Percentiles rank a stretch among this genome's conserved stretches.
Evolutionary conservation across 2,888 invertebrate species (phyloP).

Genomic region (Germaria angustata): DNA sequence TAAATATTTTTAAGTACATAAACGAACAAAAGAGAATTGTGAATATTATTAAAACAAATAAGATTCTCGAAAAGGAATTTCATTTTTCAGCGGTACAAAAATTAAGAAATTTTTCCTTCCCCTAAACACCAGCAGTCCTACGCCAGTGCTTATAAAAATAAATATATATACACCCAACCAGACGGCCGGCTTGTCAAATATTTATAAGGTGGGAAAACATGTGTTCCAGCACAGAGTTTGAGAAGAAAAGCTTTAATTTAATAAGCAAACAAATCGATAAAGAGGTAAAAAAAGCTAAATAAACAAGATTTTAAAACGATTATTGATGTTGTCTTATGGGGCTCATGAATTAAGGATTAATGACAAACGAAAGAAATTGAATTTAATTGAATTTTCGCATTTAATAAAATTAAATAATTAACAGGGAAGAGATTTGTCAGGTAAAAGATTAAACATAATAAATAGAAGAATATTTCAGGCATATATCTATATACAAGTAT

Average conservation of each 20-base stretch:
- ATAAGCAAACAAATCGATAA: slow-evolving; percentile 16
- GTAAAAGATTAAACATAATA: neutral
- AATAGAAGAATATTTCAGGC: neutral
- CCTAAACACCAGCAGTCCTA: too few relatives aligned
- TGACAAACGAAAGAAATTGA: slow-evolving; percentile 8
- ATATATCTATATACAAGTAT: too few relatives aligned
- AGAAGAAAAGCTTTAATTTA: slow-evolving; percentile 17
- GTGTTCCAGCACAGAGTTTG: slow-evolving; percentile 34
- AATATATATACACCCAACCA: neutral
- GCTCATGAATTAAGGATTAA: slow-evolving; percentile 55
- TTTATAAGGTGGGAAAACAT: slow-evolving; percentile 64
- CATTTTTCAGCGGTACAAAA: too few relatives aligned
- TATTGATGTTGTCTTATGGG: slow-evolving; percentile 19
- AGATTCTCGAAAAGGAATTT: too few relatives aligned
- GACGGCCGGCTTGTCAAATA: slow-evolving; percentile 31
- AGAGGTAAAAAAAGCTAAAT: slow-evolving; percentile 11
- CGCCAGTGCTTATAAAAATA: neutral
- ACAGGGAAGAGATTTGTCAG: neutral
- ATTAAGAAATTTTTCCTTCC: too few relatives aligned
- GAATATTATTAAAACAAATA: too few relatives aligned
- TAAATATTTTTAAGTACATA: too few relatives aligned
- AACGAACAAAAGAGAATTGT: too few relatives aligned
- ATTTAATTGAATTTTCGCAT: slow-evolving; percentile 34
- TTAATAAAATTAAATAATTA: slow-evolving; percentile 3
- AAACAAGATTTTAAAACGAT: slow-evolving; percentile 45